Conservation (phyloP, 2,888 invertebrate genomes). For the Therioaphis trifolii region DNA sequence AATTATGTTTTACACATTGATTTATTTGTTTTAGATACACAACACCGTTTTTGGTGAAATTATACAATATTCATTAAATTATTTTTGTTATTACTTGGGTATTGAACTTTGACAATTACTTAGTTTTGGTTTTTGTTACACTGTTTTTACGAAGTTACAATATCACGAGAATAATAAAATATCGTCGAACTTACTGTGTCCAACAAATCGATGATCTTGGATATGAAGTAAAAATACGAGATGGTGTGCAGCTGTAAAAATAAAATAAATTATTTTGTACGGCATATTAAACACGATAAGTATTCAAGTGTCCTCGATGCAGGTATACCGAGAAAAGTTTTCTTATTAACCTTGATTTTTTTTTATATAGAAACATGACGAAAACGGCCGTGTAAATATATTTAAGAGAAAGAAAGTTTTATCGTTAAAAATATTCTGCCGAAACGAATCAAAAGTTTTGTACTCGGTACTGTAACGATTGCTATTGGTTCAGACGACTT, state of each 20-base stretch:
- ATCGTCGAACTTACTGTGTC: slow-evolving; percentile 71
- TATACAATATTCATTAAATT: no score
- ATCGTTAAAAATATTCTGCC: neutral
- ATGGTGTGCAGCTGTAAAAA: slow-evolving; percentile 70
- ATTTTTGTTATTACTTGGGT: no score
- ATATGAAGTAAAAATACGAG: slow-evolving; percentile 74
- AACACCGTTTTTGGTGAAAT: no score
- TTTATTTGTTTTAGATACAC: no score
- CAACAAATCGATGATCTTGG: slow-evolving; percentile 73
- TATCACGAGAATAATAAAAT: no score
- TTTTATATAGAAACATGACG: no score
- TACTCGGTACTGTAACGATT: no score
- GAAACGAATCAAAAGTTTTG: neutral
- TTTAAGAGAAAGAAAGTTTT: neutral
- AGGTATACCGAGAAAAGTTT: neutral
- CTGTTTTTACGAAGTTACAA: no score
- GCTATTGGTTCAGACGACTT: no score
- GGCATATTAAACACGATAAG: neutral
- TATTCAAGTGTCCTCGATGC: neutral
- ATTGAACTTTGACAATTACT: no score
- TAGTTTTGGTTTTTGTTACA: no score
- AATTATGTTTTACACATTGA: no score
- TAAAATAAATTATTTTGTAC: slow-evolving; percentile 42
- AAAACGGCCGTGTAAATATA: neutral
- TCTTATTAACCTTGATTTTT: neutral